Base-by-base conservation (phyloP, 1,140 invertebrate species). In the Drosophila novamexicana region DNA sequence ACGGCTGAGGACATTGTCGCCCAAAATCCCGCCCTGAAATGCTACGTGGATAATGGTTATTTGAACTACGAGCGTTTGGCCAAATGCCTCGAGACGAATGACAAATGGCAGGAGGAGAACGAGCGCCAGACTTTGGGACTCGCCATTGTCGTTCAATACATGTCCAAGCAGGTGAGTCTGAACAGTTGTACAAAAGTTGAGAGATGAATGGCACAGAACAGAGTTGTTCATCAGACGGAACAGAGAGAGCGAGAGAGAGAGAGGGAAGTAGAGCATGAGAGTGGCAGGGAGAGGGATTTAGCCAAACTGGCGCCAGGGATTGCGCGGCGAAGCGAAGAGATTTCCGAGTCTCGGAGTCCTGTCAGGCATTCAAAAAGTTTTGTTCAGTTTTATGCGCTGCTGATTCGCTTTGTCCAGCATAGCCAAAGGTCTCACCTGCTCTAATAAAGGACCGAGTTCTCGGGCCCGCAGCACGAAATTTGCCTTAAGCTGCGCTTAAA, bases 401-500 rank as follows among this genome's bases (percentile, higher is more conserved):
- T 29, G 66, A 39, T 37, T 50, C 36, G 34, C 56, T 54, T 73
- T 73, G 70, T 70, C 18, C 45, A 29, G n/a, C 34, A n/a, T 1
- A 10, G 42, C 14, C 39, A 14, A 61, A 32, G 56, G 53, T 68
- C 56, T 18, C 69, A 75, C 56, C 66, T 89, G 84, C 84, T 88
- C 84, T 89, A 81, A 83, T 88, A 88, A 88, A 89, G 69, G 52
- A 47, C 74, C 59, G 37, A 69, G 64, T 69, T 66, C 14, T 56
- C 9, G 10, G 18, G 22, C n/a, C 9, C n/a, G 79, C 78, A 49
- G 54, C 9, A 53, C 22, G 54, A 91, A 72, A 89, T 91, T 89
- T 91, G 80, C 50, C 73, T 79, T 89, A 91, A 91, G 56, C 89
- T 76, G 39, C 34, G 81, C 88, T 91, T 89, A 88, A 91, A 91